Base-by-base conservation (phyloP, 2,113 vertebrate species). In the Melanostigma gelatinosum region DNA sequence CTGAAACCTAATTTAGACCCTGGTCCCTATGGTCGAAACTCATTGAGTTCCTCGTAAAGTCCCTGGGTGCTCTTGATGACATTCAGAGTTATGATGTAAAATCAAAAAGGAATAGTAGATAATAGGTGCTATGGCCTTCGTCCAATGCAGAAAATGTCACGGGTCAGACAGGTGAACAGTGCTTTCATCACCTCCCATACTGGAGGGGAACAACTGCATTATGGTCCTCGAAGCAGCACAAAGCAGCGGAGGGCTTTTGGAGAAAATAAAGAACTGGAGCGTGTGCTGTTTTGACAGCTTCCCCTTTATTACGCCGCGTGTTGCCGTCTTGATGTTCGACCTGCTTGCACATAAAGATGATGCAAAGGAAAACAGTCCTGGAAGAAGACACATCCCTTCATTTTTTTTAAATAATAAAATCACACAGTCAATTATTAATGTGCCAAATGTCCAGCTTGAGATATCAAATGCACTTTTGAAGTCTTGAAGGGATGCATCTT, bases 401-500 rank as follows among this genome's bases (percentile, higher is more conserved):
- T 91, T 88, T 24, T 24, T 29, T 90, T 92, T 90, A 87, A 94
- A 93, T 88, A 87, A 91, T 89, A 81, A 90, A 94, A 88, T 89
- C 84, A 55, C 74, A 34, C 42, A 18, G 66, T 94, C 52, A 64
- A 93, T 94, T 92, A 92, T 94, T 93, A 40, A 95, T 92, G 82
- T 20, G 27, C 73, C 88, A 93, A 90, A 93, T 89, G 90, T 91
- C 92, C 88, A 64, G 75, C 80, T 78, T 76, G 79, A 78, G 84
- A 90, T 89, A 91, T 93, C 90, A 85, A 88, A 90, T 91, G 91
- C 89, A 89, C 87, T 93, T 92, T 85, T 90, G 88, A 93, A 93
- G 89, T 93, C 74, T 62, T 60, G 76, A 83, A 85, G 76, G 82
- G 58, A 75, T 88, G 12, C 79, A 84, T 90, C 82, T 92, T 91